phyloP scores from a whole-genome alignment of 2,888 invertebrate species.

The Hirtodrosophila histrioides region DNA sequence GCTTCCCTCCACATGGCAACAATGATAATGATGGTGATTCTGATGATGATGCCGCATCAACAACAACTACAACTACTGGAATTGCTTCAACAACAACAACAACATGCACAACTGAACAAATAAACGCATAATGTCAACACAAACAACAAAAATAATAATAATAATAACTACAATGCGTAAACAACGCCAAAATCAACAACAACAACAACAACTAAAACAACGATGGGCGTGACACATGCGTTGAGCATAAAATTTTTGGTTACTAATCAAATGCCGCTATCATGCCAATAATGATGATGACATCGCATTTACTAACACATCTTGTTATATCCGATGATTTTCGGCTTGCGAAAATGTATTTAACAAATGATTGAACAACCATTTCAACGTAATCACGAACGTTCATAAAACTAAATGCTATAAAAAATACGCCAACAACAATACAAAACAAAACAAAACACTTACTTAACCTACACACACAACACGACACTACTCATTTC shows the following conservation, averaged over 20 bases:
- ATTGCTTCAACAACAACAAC: conserved; percentile 17
- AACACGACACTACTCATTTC: conserved; percentile 12
- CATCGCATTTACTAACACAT: conserved; percentile 84
- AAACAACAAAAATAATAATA: conserved; percentile 18
- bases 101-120: conserved; percentile 27
- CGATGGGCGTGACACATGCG: conserved; percentile 61
- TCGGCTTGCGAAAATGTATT: conserved; percentile 83
- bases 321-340: conserved; percentile 84
- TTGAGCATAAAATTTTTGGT: conserved; percentile 45
- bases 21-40: conserved; percentile 25
- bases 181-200: conserved; percentile 26
- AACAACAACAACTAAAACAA: conserved; percentile 22
- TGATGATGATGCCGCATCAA: conserved; percentile 19
- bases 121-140: conserved; percentile 35
- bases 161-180: conserved; percentile 23
- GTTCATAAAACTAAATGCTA: conserved; percentile 40
- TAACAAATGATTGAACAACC: conserved; percentile 79
- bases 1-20: conserved; percentile 76
- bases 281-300: conserved; percentile 83
- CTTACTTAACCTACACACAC: conserved; percentile 12
- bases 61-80: conserved; percentile 11
- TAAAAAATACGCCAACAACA: conserved; percentile 29
- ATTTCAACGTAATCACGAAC: conserved; percentile 42
- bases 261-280: conserved; percentile 65
- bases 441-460: conserved; percentile 19